Percentiles rank a stretch among this genome's conserved stretches.
Evolutionary conservation across 1,140 invertebrate species (phyloP).

Genomic region (Argopecten irradians): DNA sequence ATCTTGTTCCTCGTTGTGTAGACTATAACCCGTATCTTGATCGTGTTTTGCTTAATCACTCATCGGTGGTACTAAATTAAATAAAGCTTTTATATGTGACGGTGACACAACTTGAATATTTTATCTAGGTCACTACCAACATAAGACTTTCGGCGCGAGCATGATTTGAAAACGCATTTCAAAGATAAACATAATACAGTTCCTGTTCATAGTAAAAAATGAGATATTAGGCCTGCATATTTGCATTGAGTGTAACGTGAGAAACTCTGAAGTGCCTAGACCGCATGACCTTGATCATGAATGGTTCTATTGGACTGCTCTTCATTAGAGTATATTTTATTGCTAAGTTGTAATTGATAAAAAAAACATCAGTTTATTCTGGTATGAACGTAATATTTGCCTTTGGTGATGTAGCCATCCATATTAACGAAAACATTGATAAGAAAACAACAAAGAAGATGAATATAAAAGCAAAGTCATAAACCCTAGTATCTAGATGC

Average conservation of each 20-base stretch:
- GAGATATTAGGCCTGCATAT: not conserved
- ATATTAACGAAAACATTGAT: too few species aligned
- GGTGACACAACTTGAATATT: not conserved
- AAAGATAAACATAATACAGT: not conserved
- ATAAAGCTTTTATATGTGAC: not conserved
- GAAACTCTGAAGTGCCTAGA: not conserved
- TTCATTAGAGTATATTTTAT: not conserved
- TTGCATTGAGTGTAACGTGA: not conserved
- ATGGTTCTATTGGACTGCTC: not conserved
- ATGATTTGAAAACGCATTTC: not conserved
- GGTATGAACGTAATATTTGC: too few species aligned
- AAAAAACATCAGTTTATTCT: not conserved
- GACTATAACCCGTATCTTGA: not conserved
- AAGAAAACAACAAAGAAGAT: too few species aligned
- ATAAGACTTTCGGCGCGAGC: not conserved
- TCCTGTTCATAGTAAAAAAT: not conserved
- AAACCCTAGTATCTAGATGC: too few species aligned
- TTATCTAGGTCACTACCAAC: not conserved
- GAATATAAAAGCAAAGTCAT: too few species aligned
- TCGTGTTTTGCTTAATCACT: not conserved
- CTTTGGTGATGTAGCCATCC: too few species aligned
- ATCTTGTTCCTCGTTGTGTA: not conserved
- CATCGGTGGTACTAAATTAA: not conserved
- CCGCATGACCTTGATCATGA: not conserved
- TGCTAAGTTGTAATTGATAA: not conserved